phyloP scores from a whole-genome alignment of 2,888 invertebrate genomes.

The Alitta virens region DNA sequence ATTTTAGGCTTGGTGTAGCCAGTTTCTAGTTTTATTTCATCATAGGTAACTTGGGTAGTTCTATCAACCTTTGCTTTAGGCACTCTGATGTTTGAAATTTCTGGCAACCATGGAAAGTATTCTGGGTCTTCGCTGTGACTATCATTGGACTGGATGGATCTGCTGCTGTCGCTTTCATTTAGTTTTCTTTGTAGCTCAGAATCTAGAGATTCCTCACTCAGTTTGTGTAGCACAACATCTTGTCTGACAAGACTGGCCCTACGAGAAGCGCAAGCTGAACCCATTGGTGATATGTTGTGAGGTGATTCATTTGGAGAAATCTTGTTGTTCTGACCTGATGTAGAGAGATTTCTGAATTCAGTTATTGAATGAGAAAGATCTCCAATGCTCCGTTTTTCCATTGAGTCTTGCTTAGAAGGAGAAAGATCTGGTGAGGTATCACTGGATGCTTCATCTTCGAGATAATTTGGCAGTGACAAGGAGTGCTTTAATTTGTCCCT shows the following conservation, averaged over 20 bases:
- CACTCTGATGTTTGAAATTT: not conserved
- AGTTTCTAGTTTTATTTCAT: conserved; percentile 34
- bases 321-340: not conserved
- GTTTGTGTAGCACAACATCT: not conserved
- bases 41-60: conserved; percentile 28
- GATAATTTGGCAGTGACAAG: too few relatives aligned
- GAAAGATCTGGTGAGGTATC: too few relatives aligned
- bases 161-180: not conserved
- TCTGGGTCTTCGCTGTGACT: too few relatives aligned
- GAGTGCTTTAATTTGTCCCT: too few relatives aligned
- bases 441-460: too few relatives aligned
- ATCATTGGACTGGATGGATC: not conserved
- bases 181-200: not conserved
- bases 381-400: not conserved
- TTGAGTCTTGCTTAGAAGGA: too few relatives aligned
- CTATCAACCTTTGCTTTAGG: conserved; percentile 21
- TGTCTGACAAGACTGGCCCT: conserved; percentile 2
- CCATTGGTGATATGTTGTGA: not conserved
- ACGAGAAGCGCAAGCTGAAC: not conserved
- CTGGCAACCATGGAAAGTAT: too few relatives aligned
- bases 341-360: too few relatives aligned
- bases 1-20: conserved; percentile 27
- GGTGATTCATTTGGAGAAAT: not conserved
- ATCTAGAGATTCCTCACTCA: not conserved
- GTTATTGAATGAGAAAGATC: too few relatives aligned